Base-by-base conservation (phyloP, 2,797 vertebrate genomes). In the Myotis vivesi region DNA sequence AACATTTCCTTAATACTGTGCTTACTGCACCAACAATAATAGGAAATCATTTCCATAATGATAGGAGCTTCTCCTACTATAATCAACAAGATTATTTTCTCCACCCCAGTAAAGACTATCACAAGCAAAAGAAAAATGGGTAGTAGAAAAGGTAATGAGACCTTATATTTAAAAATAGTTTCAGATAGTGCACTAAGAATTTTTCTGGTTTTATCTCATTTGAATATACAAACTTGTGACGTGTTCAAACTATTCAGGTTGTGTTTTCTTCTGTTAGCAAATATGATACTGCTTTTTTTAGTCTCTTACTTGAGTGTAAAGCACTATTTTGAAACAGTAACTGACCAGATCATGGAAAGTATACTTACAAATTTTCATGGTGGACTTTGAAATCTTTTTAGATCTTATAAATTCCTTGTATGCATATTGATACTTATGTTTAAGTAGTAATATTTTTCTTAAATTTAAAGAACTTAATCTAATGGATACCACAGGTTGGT, bases 41-140 rank as follows among this genome's bases (percentile, higher is more conserved):
- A 72, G 28, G 22, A 98, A 95, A 97, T 96, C 44, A 96, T 83
- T 91, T 81, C 13, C 25, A 81, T 96, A 90, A 94, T 68, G 64
- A 92, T 95, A 93, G 19, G 30, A 57, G n/a, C 8, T 97, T 94
- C 92, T 92, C 88, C 15, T 95, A 51, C 12, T 95, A 44, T 62
- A 97, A 96, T 96, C 91, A 95, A 72, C 69, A 88, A 53, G 3
- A 82, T 5, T 10, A 3, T 64, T 88, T 91, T 87, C 55, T 84
- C 38, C 8, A 77, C 16, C 51, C 3, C 41, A 68, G 3, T 10
- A 66, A 51, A 95, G 19, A 93, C 25, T 5, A 55, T n/a, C 22
- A 25, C 11, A 80, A 82, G 46, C 12, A 23, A 69, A 87, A 94
- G 75, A 90, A 92, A 89, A 84, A 75, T 64, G 23, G 0, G 0